Base-by-base conservation (phyloP, 23 tunicate species). In the Ciona savignyi region DNA sequence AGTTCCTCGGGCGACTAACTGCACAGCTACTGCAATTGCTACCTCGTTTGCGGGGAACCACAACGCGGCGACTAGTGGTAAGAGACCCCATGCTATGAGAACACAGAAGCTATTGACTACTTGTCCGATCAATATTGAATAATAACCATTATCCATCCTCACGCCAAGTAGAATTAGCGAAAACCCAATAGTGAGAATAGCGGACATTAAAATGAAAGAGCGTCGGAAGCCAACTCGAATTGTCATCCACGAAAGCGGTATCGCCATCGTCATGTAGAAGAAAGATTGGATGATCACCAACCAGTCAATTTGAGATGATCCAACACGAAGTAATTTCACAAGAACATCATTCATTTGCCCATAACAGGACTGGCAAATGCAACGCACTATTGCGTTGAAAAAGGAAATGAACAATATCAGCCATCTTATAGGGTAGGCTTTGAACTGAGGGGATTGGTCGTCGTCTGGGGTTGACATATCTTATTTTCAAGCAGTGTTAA, bases 241-340 rank as follows among this genome's bases (percentile, higher is more conserved):
- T 21, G 91, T 85, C 2, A 85, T 32, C 84, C 76, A 78, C 23
- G 84, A 78, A 26, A 85, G 29, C 25, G 91, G 91, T 23, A 85
- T 23, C 2, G 91, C 64, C 75, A 76, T 70, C 60, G 71, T 66
- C 9, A 85, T 70, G 31, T 78, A 85, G 2, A 78, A 74, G 30
- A 85, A 79, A 3, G 84, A 78, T 29, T 85, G 91, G 11, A 72
- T 76, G 29, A 85, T 51, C 25, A 85, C 69, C 21, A 85, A 76
- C 91, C 91, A 85, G 51, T 85, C 91, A 0, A 85, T 74, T 67
- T 78, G 91, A 83, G 83, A 85, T 0, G 83, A 79, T 21, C 72
- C 83, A 49, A 78, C 69, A 34, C 63, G 62, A 1, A 85, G 51
- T 27, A 61, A 85, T 51, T 72, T 78, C 4, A 60, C 80, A 3